A percentile compares a stretch with the other conserved stretches of the same genome.
These are phyloP conservation scores for Microplitis deprimator DNA, from an alignment of 2,888 invertebrate species.

Conservation along the genomic window DNA sequence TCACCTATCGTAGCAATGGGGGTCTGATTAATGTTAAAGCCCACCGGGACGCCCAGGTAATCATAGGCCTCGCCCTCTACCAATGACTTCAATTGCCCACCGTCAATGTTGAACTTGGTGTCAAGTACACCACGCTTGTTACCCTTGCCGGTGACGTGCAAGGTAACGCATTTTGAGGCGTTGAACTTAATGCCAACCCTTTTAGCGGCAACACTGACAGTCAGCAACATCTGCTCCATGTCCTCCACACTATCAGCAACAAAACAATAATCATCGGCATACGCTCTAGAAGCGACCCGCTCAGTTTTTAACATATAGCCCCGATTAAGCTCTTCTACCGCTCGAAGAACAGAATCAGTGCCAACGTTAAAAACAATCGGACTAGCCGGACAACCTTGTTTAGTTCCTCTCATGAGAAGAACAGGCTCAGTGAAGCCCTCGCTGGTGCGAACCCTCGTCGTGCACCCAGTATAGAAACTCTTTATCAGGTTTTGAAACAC, in stretches of 20 bases:
- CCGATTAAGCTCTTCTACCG: conserved; percentile 4
- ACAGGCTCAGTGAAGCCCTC: no score
- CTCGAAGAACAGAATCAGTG: conserved; percentile 54
- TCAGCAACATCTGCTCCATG: no score
- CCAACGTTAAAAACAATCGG: conserved; percentile 63
- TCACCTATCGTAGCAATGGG: conserved; percentile 48
- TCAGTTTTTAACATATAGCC: background rate
- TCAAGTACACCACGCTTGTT: conserved; percentile 25
- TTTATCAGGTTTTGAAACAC: conserved; percentile 41
- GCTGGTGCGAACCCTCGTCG: background rate
- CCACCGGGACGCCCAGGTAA: conserved; percentile 62
- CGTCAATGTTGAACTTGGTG: conserved; percentile 49
- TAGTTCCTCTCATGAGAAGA: conserved; percentile 52
- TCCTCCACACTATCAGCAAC: no score
- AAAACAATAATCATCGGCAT: background rate
- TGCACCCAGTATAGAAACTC: conserved; percentile 49
- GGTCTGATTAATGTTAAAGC: conserved; percentile 51
- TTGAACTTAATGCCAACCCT: conserved; percentile 51
- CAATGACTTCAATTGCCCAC: conserved; percentile 42
- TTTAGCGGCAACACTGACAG: no score
- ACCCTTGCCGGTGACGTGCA: conserved; percentile 49
- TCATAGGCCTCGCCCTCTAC: conserved; percentile 53
- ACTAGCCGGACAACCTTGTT: conserved; percentile 62
- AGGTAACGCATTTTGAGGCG: conserved; percentile 55
- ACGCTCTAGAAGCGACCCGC: background rate